Conservation (phyloP, 2,797 vertebrate genomes). For the Artibeus lituratus region DNA sequence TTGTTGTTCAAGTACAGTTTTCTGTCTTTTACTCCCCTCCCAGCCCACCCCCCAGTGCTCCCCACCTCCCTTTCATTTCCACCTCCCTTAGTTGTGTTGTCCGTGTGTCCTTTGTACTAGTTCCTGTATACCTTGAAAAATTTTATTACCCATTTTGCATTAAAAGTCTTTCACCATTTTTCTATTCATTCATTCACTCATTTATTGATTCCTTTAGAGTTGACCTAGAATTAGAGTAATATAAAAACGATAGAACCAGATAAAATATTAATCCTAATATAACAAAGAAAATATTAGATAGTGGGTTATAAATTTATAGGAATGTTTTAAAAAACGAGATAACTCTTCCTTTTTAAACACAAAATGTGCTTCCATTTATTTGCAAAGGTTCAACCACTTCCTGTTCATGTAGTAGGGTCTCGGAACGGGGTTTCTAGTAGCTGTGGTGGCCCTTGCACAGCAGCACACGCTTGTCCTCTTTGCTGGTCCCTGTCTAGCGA, state of each 20-base stretch:
- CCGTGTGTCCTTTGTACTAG: too few species aligned
- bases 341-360: neutral
- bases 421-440: neutral
- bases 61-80: too few species aligned
- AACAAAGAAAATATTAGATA: neutral
- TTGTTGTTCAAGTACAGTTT: too few species aligned
- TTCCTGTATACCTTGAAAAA: neutral
- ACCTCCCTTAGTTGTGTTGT: too few species aligned
- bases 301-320: neutral
- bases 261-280: neutral
- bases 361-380: constrained; percentile 10
- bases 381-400: neutral
- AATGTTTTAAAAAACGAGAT: neutral
- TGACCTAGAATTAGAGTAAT: neutral
- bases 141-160: neutral
- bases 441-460: neutral
- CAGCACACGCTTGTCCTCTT: neutral
- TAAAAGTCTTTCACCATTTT: neutral
- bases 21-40: too few species aligned
- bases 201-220: neutral
- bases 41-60: too few species aligned
- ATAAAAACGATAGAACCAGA: neutral
- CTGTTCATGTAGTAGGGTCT: neutral
- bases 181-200: neutral
- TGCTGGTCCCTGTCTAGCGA: neutral